Conservation (phyloP, 2,113 vertebrate genomes). For the Circaetus gallicus region DNA sequence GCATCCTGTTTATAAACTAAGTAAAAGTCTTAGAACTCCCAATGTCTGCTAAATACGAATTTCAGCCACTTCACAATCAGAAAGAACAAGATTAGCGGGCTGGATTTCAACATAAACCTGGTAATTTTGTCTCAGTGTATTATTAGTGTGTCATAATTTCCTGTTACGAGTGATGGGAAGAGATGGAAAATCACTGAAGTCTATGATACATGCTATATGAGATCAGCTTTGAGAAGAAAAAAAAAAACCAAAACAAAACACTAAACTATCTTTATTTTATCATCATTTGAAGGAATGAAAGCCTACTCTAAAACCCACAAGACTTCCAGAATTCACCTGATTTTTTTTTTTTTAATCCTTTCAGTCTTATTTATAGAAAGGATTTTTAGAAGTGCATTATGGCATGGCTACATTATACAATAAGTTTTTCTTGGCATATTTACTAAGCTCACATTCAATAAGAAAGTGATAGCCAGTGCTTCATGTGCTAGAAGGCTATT, state of each 20-base stretch:
- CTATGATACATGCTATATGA: not conserved
- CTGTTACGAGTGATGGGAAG: not conserved
- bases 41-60: not conserved
- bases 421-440: not conserved
- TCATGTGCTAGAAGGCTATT: not conserved
- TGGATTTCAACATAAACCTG: not conserved
- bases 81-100: not conserved
- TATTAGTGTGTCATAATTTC: not conserved
- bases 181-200: not conserved
- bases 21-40: not conserved
- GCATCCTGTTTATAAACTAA: not conserved
- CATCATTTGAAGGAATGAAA: not conserved
- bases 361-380: not conserved
- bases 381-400: not conserved
- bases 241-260: not conserved
- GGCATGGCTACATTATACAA: not conserved
- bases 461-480: not conserved
- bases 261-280: not conserved
- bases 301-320: not conserved
- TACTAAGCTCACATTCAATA: not conserved
- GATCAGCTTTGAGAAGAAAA: not conserved
- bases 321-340: not conserved
- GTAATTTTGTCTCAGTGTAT: not conserved
- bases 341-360: not conserved
- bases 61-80: not conserved